Evolutionary conservation across 2,888 invertebrate species (phyloP).

Genomic region (Lasioglossum calceatum): DNA sequence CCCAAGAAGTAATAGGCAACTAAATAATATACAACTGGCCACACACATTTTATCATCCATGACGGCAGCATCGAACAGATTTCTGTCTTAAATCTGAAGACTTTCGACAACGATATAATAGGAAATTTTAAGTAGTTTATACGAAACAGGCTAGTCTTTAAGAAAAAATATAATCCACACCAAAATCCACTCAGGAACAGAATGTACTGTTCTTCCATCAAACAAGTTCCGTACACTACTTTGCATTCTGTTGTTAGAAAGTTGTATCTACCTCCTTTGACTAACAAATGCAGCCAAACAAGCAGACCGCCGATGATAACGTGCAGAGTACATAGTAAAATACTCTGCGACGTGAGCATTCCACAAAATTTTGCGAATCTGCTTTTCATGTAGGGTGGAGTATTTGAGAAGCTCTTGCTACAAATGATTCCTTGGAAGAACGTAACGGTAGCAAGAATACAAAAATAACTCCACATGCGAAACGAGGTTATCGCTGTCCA

Average conservation of each 20-base stretch:
- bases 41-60: constrained; percentile 87
- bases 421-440: constrained; percentile 90
- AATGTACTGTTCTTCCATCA: constrained; percentile 89
- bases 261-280: constrained; percentile 87
- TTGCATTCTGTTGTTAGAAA: constrained; percentile 85
- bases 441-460: constrained; percentile 88
- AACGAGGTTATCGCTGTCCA: constrained; percentile 87
- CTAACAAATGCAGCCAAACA: constrained; percentile 89
- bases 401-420: constrained; percentile 89
- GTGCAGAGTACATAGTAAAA: constrained; percentile 86
- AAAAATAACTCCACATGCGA: constrained; percentile 88
- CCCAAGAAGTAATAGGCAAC: constrained; percentile 88
- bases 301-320: constrained; percentile 88
- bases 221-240: constrained; percentile 85
- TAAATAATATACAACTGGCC: constrained; percentile 88
- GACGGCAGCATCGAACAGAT: constrained; percentile 86
- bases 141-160: constrained; percentile 86
- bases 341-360: constrained; percentile 87
- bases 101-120: constrained; percentile 89
- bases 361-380: constrained; percentile 89
- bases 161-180: constrained; percentile 88
- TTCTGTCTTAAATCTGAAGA: constrained; percentile 88
- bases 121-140: constrained; percentile 88
- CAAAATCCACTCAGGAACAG: constrained; percentile 89
- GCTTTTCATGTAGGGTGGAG: constrained; percentile 87